Evolutionary conservation across 2,888 invertebrate genomes (phyloP).

Genomic region (Epinotia bilunana): DNA sequence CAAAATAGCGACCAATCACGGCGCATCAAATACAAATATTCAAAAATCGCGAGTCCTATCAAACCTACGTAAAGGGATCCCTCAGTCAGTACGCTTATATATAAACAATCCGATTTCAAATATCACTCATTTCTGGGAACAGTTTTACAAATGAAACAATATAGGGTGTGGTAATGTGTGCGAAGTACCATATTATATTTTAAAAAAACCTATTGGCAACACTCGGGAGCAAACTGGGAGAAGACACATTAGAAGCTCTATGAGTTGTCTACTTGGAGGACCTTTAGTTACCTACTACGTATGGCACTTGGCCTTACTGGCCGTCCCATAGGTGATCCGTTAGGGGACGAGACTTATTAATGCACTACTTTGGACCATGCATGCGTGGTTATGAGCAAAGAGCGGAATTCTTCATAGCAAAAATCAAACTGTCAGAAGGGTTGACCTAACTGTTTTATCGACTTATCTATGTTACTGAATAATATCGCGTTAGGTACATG

Average conservation of each 20-base stretch:
- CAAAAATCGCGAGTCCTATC: conserved; percentile 30
- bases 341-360: neutral
- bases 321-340: neutral
- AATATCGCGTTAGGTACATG: too few relatives aligned
- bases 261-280: neutral
- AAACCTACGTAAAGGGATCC: conserved; percentile 39
- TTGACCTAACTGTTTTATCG: too few relatives aligned
- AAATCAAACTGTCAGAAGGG: too few relatives aligned
- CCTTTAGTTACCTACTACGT: neutral
- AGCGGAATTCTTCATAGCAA: too few relatives aligned
- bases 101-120: conserved; percentile 49
- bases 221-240: neutral
- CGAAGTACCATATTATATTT: neutral
- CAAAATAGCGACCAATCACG: conserved; percentile 12
- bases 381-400: too few relatives aligned
- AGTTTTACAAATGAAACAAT: conserved; percentile 24
- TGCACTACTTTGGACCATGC: neutral
- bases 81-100: conserved; percentile 60
- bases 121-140: conserved; percentile 51
- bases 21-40: conserved; percentile 25
- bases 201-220: neutral
- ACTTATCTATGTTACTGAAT: too few relatives aligned
- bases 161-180: conserved; percentile 26
- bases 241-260: neutral
- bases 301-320: conserved; percentile 1